phyloP scores from a whole-genome alignment of 2,797 vertebrate genomes.

The Cuniculus paca region DNA sequence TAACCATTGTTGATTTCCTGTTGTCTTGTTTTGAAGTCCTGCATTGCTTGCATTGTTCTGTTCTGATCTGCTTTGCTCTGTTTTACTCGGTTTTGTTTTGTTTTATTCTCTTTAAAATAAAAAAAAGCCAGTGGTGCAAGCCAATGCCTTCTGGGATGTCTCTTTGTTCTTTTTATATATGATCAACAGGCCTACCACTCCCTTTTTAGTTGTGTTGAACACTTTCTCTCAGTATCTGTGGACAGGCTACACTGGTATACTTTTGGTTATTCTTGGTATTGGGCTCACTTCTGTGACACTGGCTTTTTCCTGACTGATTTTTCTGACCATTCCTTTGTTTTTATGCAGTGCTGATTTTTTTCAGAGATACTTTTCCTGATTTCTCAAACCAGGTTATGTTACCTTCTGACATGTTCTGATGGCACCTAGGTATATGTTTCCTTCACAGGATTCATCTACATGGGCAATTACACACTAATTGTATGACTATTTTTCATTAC shows the following conservation, averaged over 20 bases:
- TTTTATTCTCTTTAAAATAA: no score
- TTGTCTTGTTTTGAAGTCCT: no score
- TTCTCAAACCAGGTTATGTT: neutral
- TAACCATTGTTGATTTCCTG: no score
- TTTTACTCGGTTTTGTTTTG: no score
- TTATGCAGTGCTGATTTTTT: conserved; percentile 1
- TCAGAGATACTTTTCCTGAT: neutral
- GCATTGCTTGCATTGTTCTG: no score
- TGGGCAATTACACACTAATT: neutral
- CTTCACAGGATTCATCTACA: neutral
- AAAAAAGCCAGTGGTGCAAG: neutral
- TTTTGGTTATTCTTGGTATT: neutral
- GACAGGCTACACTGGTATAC: neutral
- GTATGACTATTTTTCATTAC: neutral
- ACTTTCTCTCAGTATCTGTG: neutral
- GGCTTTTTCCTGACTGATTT: neutral
- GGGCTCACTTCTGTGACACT: neutral
- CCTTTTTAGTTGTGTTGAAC: neutral
- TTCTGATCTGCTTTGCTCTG: no score
- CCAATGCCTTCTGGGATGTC: neutral
- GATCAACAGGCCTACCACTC: accelerated
- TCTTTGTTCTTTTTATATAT: neutral
- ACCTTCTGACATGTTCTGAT: neutral
- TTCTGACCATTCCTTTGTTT: neutral
- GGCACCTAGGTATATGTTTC: neutral